These are phyloP conservation scores for Zaprionus ornatus DNA, from an alignment of 1,140 invertebrate genomes.

Conservation along the genomic window DNA sequence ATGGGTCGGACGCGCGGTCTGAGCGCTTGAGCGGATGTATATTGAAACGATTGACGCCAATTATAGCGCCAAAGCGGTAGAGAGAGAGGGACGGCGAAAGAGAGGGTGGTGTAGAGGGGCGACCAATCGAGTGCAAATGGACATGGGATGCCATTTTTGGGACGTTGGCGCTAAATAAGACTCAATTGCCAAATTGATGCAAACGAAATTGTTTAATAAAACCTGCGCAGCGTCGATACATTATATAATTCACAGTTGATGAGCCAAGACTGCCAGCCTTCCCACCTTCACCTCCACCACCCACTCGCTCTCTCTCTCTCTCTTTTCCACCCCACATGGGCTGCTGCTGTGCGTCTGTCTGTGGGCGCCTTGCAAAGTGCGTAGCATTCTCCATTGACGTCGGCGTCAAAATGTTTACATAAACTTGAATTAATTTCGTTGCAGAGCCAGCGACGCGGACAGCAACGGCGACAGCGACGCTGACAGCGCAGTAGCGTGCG, in stretches of 20 bases:
- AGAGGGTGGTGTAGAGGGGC: not conserved
- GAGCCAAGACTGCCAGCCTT: not conserved
- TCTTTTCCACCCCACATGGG: not conserved
- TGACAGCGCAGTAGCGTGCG: not conserved
- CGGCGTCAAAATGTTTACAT: constrained; percentile 70
- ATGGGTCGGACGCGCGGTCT: not conserved
- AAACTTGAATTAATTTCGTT: constrained; percentile 69
- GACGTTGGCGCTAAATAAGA: constrained; percentile 60
- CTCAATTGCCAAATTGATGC: constrained; percentile 73
- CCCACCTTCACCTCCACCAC: not conserved
- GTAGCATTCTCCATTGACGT: constrained; percentile 54
- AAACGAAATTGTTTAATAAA: constrained; percentile 58
- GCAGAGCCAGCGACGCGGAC: constrained; percentile 20
- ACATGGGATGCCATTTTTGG: constrained; percentile 61
- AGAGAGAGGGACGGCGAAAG: not conserved
- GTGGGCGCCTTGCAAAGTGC: constrained; percentile 39
- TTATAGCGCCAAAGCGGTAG: constrained; percentile 10
- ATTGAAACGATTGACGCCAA: constrained; percentile 49
- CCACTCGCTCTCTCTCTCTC: not conserved
- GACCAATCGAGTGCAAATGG: constrained; percentile 9
- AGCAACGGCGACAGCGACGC: not conserved
- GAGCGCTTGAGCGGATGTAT: constrained; percentile 30
- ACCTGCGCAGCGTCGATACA: constrained; percentile 31
- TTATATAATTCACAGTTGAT: constrained; percentile 62
- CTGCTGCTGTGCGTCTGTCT: not conserved